A percentile compares a stretch with the other conserved stretches of the same genome.
These are phyloP conservation scores for Calonectris borealis DNA, from an alignment of 2,113 vertebrate species.

Conservation along the genomic window DNA sequence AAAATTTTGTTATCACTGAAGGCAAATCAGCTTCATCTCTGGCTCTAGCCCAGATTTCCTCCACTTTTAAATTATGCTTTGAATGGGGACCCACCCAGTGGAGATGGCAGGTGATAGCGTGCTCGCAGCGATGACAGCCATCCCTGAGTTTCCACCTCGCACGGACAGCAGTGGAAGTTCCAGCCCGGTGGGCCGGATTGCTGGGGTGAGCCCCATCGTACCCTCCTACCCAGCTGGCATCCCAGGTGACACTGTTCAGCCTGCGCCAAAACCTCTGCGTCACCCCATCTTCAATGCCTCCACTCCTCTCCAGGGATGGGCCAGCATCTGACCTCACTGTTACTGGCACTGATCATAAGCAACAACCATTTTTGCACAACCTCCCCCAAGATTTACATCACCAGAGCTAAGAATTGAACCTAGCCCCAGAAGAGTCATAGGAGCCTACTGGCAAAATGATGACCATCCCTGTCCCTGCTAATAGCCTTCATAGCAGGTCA, in stretches of 20 bases:
- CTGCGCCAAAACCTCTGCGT: fast-evolving
- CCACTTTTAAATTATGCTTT: background rate
- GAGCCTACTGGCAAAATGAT: background rate
- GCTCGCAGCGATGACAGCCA: background rate
- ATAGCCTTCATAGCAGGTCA: background rate
- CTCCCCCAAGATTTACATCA: background rate
- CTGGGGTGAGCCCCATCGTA: background rate
- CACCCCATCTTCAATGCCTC: background rate
- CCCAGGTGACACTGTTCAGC: background rate
- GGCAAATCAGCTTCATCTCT: background rate
- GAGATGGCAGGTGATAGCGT: background rate
- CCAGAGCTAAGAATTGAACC: background rate
- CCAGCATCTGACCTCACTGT: background rate
- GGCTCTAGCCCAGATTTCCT: background rate
- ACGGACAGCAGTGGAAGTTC: background rate
- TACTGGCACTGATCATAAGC: background rate
- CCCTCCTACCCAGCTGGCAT: background rate
- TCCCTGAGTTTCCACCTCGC: background rate
- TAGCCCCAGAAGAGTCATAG: background rate
- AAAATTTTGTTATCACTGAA: background rate
- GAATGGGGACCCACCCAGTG: background rate
- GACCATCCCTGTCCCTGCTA: background rate
- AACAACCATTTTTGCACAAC: background rate
- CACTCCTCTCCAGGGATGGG: background rate
- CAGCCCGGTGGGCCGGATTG: background rate